Evolutionary conservation across 2,113 vertebrate species (phyloP), one percentile per base, ranked within the genome.

Genomic region (Elephas maximus): DNA sequence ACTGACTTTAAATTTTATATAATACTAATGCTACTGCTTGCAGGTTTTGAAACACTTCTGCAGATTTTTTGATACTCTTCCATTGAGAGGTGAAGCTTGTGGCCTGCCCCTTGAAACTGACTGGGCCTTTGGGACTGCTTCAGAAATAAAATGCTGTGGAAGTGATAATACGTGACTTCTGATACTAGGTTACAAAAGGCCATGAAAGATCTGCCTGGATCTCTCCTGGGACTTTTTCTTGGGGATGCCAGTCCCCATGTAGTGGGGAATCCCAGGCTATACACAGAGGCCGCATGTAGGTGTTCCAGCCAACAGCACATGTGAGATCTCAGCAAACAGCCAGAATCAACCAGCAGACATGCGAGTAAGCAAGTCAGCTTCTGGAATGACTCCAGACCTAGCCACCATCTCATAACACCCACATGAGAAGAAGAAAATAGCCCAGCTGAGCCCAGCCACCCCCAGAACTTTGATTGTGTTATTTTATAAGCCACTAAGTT

Each of bases 21-120:
- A 77, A 77, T 62, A 45, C 74, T 33, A 95, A 60, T 41, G n/a
- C 20, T 11, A 18, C 0, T 37, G 76, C 28, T 45, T 41, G 12
- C 9, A 91, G 79, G 62, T 92, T 93, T 94, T 89, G 82, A 91
- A 91, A 41, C 57, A 85, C 82, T 78, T 89, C 60, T 82, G 48
- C 51, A 71, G 79, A 80, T 41, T 60, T 44, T 88, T 23, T 74
- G 63, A 92, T 17, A n/a, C 3, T 2, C 28, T 63, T 57, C n/a
- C 48, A 77, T 63, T 73, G 44, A 81, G 33, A 90, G n/a, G 20
- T 78, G 28, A 51, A 37, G 17, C 41, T 14, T 76, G 8, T 83
- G 41, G 5, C 18, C n/a, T 12, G 45, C 60, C 20, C 11, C 8
- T 5, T 57, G 73, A 84, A 95, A 86, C 6, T 18, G 33, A 57